Evolutionary conservation across 2,113 vertebrate species (phyloP).

Genomic region (Scortum barcoo): DNA sequence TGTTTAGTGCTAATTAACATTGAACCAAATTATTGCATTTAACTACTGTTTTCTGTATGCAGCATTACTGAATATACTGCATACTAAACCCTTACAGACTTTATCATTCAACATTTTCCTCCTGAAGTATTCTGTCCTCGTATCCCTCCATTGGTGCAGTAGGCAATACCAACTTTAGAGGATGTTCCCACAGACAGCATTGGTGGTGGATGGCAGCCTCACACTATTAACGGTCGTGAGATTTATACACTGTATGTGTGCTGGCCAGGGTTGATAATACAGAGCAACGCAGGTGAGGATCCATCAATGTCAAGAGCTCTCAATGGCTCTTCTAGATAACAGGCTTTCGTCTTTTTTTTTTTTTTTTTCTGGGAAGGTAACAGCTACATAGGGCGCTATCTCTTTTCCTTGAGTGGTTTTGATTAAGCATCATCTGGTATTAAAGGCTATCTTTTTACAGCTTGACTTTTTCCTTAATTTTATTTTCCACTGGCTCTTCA

Average conservation of each 20-base stretch:
- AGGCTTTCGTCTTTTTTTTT: conserved; percentile 41
- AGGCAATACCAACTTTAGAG: conserved; percentile 42
- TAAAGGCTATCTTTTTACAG: conserved; percentile 40
- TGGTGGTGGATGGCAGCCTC: conserved; percentile 54
- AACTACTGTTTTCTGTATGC: too few relatives aligned
- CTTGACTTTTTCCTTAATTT: conserved; percentile 36
- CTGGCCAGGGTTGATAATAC: conserved; percentile 81
- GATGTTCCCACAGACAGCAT: conserved; percentile 50
- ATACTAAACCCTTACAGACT: too few relatives aligned
- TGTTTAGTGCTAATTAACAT: neutral
- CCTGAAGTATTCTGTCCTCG: conserved; percentile 19
- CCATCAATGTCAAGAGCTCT: conserved; percentile 83
- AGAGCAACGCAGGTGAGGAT: conserved; percentile 77
- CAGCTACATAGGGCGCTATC: conserved; percentile 49
- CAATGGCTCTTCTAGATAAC: conserved; percentile 69
- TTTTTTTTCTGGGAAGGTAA: conserved; percentile 52
- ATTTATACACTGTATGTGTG: conserved; percentile 79
- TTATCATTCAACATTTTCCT: neutral
- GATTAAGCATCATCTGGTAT: conserved; percentile 80
- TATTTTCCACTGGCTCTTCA: conserved; percentile 2
- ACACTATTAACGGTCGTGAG: conserved; percentile 75
- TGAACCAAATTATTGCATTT: neutral
- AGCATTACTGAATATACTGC: neutral
- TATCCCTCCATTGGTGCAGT: conserved; percentile 17
- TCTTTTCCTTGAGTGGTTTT: conserved; percentile 75